Conservation (phyloP, 2,113 vertebrate genomes). For the Lonchura striata region DNA sequence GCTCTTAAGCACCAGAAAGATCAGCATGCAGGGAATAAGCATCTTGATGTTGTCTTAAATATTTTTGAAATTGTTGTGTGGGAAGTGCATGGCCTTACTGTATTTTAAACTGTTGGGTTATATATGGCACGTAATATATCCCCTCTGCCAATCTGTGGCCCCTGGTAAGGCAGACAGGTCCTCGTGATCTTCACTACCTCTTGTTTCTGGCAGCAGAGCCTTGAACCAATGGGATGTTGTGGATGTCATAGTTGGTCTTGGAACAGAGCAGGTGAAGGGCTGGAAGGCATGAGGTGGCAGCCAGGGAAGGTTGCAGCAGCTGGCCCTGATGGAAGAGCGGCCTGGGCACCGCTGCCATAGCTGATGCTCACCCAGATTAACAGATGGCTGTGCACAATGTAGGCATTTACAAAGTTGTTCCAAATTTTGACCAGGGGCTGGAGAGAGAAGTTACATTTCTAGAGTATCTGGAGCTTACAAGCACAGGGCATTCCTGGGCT, state of each 20-base stretch:
- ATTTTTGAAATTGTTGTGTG: background rate
- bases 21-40: background rate
- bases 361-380: background rate
- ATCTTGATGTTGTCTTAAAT: background rate
- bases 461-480: background rate
- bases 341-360: background rate
- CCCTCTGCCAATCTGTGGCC: background rate
- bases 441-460: background rate
- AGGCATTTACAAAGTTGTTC: background rate
- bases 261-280: background rate
- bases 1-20: background rate
- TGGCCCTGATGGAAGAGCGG: background rate
- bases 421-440: background rate
- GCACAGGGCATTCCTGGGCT: background rate
- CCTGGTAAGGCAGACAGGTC: background rate
- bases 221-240: background rate
- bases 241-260: background rate
- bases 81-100: background rate
- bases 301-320: background rate
- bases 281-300: background rate
- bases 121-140: background rate
- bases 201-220: background rate
- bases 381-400: background rate
- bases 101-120: background rate
- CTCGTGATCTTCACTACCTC: background rate